These are phyloP conservation scores for Drosophila pandora DNA, from an alignment of 1,140 invertebrate species.

Conservation along the genomic window DNA sequence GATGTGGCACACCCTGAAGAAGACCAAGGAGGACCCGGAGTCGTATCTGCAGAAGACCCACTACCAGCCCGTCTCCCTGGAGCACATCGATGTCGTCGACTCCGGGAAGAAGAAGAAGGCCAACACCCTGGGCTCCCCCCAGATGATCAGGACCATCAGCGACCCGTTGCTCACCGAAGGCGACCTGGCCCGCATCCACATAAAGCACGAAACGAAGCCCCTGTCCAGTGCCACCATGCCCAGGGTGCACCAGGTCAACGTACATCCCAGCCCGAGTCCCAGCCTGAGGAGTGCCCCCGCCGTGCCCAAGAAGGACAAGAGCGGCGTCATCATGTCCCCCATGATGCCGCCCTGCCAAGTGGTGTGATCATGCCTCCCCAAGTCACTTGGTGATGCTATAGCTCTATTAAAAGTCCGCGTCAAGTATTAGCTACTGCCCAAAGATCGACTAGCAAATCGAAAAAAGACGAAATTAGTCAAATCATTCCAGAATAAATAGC, in stretches of 20 bases:
- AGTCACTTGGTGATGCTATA: background rate
- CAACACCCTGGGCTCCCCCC: slow-evolving; percentile 16
- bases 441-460: slow-evolving; percentile 37
- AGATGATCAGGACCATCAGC: slow-evolving; percentile 67
- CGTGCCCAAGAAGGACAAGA: slow-evolving; percentile 49
- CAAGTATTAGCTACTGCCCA: slow-evolving; percentile 53
- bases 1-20: slow-evolving; percentile 68
- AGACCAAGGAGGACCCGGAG: slow-evolving; percentile 60
- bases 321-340: slow-evolving; percentile 68
- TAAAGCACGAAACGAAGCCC: slow-evolving; percentile 62
- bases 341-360: slow-evolving; percentile 29
- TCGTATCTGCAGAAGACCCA: slow-evolving; percentile 56
- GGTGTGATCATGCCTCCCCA: background rate
- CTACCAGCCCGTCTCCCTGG: slow-evolving; percentile 62
- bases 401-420: slow-evolving; percentile 4
- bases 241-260: slow-evolving; percentile 33
- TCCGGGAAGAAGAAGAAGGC: slow-evolving; percentile 16
- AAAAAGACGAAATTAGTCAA: slow-evolving; percentile 32
- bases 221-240: slow-evolving; percentile 60
- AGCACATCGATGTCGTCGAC: slow-evolving; percentile 65
- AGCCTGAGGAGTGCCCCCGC: slow-evolving; percentile 65
- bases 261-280: slow-evolving; percentile 56
- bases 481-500: slow-evolving; percentile 23
- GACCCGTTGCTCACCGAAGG: slow-evolving; percentile 65
- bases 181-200: slow-evolving; percentile 65